Percentiles rank a stretch among this genome's conserved stretches.
Evolutionary conservation across 2,888 invertebrate genomes (phyloP).

Genomic region (Rhorus exstirpatorius): DNA sequence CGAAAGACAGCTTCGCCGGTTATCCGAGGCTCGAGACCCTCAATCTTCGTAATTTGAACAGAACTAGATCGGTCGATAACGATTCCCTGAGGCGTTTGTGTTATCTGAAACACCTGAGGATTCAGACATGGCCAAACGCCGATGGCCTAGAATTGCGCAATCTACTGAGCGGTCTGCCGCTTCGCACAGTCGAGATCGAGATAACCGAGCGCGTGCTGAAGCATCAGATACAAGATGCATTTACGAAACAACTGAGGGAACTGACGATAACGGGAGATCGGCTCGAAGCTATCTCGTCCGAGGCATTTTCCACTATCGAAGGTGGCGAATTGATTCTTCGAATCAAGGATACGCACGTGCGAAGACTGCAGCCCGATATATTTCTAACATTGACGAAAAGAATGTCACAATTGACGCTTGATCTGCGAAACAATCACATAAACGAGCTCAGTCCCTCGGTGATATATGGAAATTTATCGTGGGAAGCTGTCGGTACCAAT

Average conservation of each 20-base stretch:
- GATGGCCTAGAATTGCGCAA: constrained; percentile 92
- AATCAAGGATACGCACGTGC: constrained; percentile 92
- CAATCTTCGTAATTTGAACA: constrained; percentile 91
- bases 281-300: constrained; percentile 91
- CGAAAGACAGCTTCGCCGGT: constrained; percentile 91
- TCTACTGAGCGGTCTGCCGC: constrained; percentile 90
- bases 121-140: constrained; percentile 92
- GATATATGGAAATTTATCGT: constrained; percentile 95
- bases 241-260: constrained; percentile 92
- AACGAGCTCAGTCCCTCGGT: constrained; percentile 94
- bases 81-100: constrained; percentile 90
- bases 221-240: constrained; percentile 92
- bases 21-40: constrained; percentile 91
- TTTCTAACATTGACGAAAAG: constrained; percentile 91
- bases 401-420: constrained; percentile 93
- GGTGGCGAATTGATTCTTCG: constrained; percentile 92
- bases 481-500: constrained; percentile 95
- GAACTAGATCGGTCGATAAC: constrained; percentile 91
- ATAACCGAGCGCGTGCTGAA: constrained; percentile 92
- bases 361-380: constrained; percentile 92
- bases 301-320: constrained; percentile 92
- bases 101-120: constrained; percentile 90
- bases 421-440: constrained; percentile 94
- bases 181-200: constrained; percentile 92
- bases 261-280: constrained; percentile 93